These are phyloP conservation scores for Drosophila pegasa DNA, from an alignment of 2,888 invertebrate genomes.

Conservation along the genomic window DNA sequence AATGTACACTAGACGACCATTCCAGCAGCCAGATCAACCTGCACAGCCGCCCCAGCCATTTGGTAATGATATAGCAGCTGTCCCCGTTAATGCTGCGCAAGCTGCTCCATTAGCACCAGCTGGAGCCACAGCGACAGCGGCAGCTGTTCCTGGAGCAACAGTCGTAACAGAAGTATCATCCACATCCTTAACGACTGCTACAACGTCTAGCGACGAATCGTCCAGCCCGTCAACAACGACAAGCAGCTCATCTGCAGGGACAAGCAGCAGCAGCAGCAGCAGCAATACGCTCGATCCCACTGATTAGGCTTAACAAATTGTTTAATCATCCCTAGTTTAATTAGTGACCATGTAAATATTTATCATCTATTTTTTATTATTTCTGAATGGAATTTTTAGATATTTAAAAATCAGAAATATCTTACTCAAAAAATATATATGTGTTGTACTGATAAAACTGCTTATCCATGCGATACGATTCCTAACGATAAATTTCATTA, in stretches of 20 bases:
- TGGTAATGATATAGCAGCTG: constrained; percentile 55
- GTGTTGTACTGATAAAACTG: constrained; percentile 69
- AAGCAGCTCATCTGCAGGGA: constrained; percentile 77
- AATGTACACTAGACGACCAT: constrained; percentile 91
- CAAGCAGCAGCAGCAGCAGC: constrained; percentile 51
- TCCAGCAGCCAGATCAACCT: constrained; percentile 71
- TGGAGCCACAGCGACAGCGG: constrained; percentile 21
- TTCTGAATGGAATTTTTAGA: constrained; percentile 74
- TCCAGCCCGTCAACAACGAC: constrained; percentile 35
- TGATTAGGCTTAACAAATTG: constrained; percentile 73
- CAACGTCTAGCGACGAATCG: constrained; percentile 27
- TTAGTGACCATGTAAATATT: constrained; percentile 80
- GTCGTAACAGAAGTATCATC: constrained; percentile 25
- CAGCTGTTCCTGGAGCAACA: constrained; percentile 20
- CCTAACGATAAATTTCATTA: constrained; percentile 26
- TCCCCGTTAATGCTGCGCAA: constrained; percentile 36
- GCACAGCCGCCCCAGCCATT: constrained; percentile 38
- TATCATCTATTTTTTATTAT: constrained; percentile 77
- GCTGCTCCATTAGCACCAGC: constrained; percentile 3
- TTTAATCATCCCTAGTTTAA: constrained; percentile 72
- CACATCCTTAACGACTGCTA: constrained; percentile 16
- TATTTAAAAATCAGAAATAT: constrained; percentile 72
- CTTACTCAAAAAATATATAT: constrained; percentile 70
- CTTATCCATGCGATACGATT: constrained; percentile 29
- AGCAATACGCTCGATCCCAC: constrained; percentile 75